Percentiles rank a stretch among this genome's conserved stretches.
Evolutionary conservation across 2,113 vertebrate genomes (phyloP).

Genomic region (Scalopus aquaticus): DNA sequence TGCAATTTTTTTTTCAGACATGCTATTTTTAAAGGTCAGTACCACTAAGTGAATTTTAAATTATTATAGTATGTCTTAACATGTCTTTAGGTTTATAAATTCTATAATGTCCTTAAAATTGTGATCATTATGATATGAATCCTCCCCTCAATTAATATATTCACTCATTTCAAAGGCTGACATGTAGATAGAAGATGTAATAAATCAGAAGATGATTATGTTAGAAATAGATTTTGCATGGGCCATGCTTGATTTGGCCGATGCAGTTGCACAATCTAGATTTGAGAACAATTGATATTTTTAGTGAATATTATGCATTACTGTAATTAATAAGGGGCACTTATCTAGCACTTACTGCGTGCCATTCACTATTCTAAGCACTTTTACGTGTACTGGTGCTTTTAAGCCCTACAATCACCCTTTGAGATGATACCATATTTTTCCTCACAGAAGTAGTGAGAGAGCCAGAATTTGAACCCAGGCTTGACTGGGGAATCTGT

Average conservation of each 20-base stretch:
- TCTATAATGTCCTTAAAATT: slow-evolving; percentile 17
- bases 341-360: not conserved
- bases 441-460: not conserved
- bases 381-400: not conserved
- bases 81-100: slow-evolving; percentile 32
- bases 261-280: not conserved
- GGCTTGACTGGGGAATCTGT: not conserved
- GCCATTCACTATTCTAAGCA: not conserved
- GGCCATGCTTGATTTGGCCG: not conserved
- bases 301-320: not conserved
- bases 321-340: not conserved
- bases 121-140: not conserved
- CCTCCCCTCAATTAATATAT: not conserved
- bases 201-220: slow-evolving; percentile 1
- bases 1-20: not conserved
- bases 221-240: not conserved
- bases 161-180: not conserved
- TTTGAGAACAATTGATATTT: not conserved
- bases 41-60: slow-evolving; percentile 46
- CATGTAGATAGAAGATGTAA: not conserved
- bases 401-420: not conserved
- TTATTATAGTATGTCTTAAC: not conserved
- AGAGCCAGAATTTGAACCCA: not conserved
- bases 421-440: not conserved
- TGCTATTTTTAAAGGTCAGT: slow-evolving; percentile 59